phyloP scores from a whole-genome alignment of 1,140 invertebrate genomes.

The Frieseomelitta varia region DNA sequence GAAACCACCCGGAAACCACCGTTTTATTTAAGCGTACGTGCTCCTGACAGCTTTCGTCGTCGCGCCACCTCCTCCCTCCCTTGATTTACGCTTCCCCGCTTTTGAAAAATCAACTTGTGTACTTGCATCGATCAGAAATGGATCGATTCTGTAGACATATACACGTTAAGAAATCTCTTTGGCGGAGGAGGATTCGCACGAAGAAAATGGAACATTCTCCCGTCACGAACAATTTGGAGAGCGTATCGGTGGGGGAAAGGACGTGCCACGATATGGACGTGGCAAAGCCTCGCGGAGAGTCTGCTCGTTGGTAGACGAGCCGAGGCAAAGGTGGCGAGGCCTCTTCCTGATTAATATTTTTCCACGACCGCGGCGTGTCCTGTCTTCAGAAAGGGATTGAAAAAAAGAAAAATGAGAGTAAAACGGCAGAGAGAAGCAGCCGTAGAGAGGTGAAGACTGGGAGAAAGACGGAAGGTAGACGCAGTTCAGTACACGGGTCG shows the following conservation, averaged over 20 bases:
- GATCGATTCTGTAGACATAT: no score
- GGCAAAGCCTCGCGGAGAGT: conserved; percentile 1
- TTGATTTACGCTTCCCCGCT: background rate
- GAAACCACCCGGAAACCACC: conserved; percentile 63
- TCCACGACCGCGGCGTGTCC: conserved; percentile 45
- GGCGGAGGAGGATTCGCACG: no score
- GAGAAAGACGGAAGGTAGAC: conserved; percentile 60
- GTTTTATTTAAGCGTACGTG: conserved; percentile 64
- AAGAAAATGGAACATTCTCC: background rate
- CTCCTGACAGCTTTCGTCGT: conserved; percentile 58
- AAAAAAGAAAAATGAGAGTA: conserved; percentile 35
- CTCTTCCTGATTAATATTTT: conserved; percentile 69
- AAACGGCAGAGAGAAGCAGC: background rate
- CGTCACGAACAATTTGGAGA: background rate
- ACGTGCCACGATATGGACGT: background rate
- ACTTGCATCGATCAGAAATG: background rate
- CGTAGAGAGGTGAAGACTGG: conserved; percentile 11
- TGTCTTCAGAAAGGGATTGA: conserved; percentile 65
- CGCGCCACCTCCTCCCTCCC: conserved; percentile 19
- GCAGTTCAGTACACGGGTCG: conserved; percentile 63
- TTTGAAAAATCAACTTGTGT: conserved; percentile 16
- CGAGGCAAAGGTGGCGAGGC: background rate
- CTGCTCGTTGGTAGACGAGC: background rate
- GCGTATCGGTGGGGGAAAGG: background rate
- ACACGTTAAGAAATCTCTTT: no score